phyloP scores from a whole-genome alignment of 2,888 invertebrate genomes.

The Caenorhabditis doughertyi region DNA sequence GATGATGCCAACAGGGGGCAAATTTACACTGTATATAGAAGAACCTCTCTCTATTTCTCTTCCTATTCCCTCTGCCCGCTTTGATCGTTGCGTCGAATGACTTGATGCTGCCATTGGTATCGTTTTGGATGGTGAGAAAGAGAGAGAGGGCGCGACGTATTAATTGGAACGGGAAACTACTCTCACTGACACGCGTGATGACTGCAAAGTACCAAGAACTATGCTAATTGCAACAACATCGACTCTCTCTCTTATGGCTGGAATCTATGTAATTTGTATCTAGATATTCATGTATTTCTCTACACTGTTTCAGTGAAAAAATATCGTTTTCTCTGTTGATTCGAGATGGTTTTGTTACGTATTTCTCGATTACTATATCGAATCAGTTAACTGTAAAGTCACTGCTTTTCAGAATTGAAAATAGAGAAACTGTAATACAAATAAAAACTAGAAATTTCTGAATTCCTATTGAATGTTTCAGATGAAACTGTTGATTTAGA shows the following conservation, averaged over 20 bases:
- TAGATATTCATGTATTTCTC: conserved; percentile 18
- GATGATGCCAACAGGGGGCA: conserved; percentile 46
- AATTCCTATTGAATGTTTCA: not conserved
- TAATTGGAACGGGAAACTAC: conserved; percentile 49
- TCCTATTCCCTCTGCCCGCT: conserved; percentile 27
- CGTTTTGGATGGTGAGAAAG: conserved; percentile 6
- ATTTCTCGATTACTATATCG: no score
- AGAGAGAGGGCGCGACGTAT: conserved; percentile 32
- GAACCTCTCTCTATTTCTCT: conserved; percentile 20
- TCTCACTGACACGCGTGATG: conserved; percentile 41
- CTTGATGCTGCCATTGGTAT: conserved; percentile 37
- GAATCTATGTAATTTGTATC: conserved; percentile 12
- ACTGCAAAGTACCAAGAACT: conserved; percentile 38
- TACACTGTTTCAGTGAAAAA: not conserved
- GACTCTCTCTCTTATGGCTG: not conserved
- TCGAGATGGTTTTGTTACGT: conserved; percentile 1
- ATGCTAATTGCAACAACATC: conserved; percentile 28
- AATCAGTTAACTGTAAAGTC: conserved; percentile 12
- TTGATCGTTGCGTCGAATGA: conserved; percentile 19
- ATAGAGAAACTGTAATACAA: not conserved
- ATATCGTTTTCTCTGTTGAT: not conserved
- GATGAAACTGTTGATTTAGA: no score
- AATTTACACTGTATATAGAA: conserved; percentile 47
- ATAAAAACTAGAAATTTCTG: not conserved
- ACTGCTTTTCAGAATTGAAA: no score